A percentile compares a stretch with the other conserved stretches of the same genome.
phyloP scores from a whole-genome alignment of 2,113 vertebrate species.

The Ciconia boyciana region DNA sequence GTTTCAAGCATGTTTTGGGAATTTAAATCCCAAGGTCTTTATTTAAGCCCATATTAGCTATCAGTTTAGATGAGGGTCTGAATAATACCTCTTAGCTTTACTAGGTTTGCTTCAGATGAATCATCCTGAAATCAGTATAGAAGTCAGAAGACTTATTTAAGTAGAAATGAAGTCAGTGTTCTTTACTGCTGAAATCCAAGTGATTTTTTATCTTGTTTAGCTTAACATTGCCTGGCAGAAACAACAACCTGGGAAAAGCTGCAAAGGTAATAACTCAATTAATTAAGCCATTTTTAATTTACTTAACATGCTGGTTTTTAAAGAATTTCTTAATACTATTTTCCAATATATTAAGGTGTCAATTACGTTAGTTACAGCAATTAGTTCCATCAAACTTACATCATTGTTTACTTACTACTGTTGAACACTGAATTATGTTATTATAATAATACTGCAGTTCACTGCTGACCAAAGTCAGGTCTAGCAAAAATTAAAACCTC shows the following conservation, averaged over 20 bases:
- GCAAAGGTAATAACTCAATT: background rate
- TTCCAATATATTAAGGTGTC: background rate
- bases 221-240: background rate
- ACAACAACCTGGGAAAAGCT: background rate
- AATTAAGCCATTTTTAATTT: background rate
- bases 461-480: background rate
- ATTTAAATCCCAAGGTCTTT: background rate
- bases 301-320: background rate
- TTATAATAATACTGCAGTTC: background rate
- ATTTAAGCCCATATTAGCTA: background rate
- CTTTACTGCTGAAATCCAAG: background rate
- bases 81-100: background rate
- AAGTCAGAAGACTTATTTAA: background rate
- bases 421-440: background rate
- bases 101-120: background rate
- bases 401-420: background rate
- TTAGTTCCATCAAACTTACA: background rate
- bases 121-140: background rate
- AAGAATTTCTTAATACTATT: background rate
- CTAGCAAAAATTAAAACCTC: background rate
- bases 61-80: background rate
- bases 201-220: background rate
- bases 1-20: background rate
- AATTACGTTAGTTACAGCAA: background rate
- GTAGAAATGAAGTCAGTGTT: background rate